Conservation (phyloP, 2,888 invertebrate genomes). For the Ischnura elegans region DNA sequence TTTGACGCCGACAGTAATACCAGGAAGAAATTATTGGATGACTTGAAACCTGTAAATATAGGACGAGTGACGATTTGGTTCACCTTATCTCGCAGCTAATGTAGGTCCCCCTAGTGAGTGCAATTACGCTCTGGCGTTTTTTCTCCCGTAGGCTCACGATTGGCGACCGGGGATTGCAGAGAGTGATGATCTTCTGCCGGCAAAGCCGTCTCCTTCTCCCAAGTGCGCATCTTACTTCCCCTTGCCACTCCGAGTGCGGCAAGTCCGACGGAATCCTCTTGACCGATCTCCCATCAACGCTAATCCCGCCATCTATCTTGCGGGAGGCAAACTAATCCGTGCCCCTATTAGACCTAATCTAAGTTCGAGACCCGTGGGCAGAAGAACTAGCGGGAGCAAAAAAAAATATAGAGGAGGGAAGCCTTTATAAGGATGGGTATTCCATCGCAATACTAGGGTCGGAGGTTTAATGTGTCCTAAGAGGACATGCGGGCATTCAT, state of each 20-base stretch:
- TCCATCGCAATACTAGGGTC: not conserved
- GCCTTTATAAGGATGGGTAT: not conserved
- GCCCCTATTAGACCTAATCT: constrained; percentile 57
- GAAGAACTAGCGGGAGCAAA: not conserved
- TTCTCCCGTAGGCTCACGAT: too few species aligned
- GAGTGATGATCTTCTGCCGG: too few species aligned
- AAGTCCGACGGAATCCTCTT: constrained; percentile 43
- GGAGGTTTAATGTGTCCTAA: not conserved
- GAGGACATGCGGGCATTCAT: not conserved
- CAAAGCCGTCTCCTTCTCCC: not conserved
- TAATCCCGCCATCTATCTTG: constrained; percentile 62
- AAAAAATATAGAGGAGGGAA: not conserved
- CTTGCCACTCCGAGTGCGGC: not conserved
- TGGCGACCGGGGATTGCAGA: too few species aligned
- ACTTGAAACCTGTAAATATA: too few species aligned
- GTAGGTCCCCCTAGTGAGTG: too few species aligned
- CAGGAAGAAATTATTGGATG: too few species aligned
- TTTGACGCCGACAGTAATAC: too few species aligned
- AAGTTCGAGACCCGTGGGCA: constrained; percentile 16
- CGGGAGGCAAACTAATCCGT: constrained; percentile 3
- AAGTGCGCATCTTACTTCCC: not conserved
- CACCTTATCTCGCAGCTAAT: too few species aligned
- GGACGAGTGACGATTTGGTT: too few species aligned
- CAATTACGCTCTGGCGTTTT: too few species aligned
- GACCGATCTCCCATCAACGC: constrained; percentile 56